Conservation (phyloP, 2,888 invertebrate genomes). For the Dynastes hyllus region DNA sequence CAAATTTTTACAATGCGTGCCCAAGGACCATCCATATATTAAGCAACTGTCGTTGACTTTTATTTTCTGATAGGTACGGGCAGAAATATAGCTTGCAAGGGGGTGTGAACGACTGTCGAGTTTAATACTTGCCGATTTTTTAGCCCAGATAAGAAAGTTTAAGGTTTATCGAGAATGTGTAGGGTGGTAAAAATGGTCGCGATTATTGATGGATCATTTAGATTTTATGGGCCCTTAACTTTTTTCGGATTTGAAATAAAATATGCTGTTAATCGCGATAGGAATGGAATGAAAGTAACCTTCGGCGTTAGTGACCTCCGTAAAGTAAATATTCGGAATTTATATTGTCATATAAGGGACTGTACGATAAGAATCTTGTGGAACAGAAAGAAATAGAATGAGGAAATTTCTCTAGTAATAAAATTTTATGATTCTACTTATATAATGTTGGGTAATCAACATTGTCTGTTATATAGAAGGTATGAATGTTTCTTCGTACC, state of each 20-base stretch:
- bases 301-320: conserved; percentile 27
- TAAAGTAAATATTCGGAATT: conserved; percentile 44
- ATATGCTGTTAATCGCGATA: conserved; percentile 43
- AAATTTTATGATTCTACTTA: too few relatives aligned
- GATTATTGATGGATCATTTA: conserved; percentile 46
- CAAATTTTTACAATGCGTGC: conserved; percentile 51
- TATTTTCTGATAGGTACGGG: conserved; percentile 53
- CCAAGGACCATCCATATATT: conserved; percentile 54
- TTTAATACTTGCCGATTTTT: conserved; percentile 45
- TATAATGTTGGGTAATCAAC: too few relatives aligned
- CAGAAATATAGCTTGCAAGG: conserved; percentile 38
- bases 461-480: too few relatives aligned
- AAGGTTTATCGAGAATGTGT: conserved; percentile 45
- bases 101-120: conserved; percentile 43
- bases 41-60: conserved; percentile 59
- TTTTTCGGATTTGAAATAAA: conserved; percentile 46
- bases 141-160: conserved; percentile 44
- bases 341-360: conserved; percentile 11
- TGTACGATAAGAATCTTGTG: not conserved
- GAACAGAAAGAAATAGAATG: too few relatives aligned
- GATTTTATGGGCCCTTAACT: conserved; percentile 43
- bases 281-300: conserved; percentile 31
- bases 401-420: too few relatives aligned
- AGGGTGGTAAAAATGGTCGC: conserved; percentile 44
- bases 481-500: too few relatives aligned